A percentile compares a stretch with the other conserved stretches of the same genome.
Evolutionary conservation across 2,113 vertebrate species (phyloP).

Genomic region (Pseudorectes ferrugineus): DNA sequence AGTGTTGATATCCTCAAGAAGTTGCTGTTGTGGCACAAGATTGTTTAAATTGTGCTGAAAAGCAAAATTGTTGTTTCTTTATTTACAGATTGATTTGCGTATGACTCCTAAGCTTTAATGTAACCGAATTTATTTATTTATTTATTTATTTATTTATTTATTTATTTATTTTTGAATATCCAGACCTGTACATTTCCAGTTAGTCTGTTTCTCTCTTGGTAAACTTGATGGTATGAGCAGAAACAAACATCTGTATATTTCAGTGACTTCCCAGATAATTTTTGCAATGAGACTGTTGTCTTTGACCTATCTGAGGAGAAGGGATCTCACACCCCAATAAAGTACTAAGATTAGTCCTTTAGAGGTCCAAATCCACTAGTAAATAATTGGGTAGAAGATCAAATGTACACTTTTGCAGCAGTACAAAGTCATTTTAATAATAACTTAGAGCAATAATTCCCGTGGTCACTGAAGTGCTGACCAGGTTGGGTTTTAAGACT

Average conservation of each 20-base stretch:
- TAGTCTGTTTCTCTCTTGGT: not conserved
- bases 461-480: rapidly evolving
- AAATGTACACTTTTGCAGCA: not conserved
- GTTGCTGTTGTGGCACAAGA: conserved; percentile 1
- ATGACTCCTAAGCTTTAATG: not conserved
- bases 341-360: not conserved
- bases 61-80: not conserved
- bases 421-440: not conserved
- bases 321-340: not conserved
- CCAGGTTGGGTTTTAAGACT: not conserved
- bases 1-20: not conserved
- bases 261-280: not conserved
- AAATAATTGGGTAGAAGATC: not conserved
- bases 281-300: not conserved
- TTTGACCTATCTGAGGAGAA: not conserved
- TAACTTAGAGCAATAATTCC: not conserved
- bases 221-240: not conserved
- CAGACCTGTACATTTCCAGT: not conserved
- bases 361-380: not conserved
- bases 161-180: not conserved
- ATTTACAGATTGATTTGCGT: not conserved
- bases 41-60: conserved; percentile 16
- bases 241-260: not conserved
- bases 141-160: not conserved
- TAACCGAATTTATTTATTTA: not conserved